These are phyloP conservation scores for Drosophila rubida DNA, from an alignment of 2,888 invertebrate species.

Conservation along the genomic window DNA sequence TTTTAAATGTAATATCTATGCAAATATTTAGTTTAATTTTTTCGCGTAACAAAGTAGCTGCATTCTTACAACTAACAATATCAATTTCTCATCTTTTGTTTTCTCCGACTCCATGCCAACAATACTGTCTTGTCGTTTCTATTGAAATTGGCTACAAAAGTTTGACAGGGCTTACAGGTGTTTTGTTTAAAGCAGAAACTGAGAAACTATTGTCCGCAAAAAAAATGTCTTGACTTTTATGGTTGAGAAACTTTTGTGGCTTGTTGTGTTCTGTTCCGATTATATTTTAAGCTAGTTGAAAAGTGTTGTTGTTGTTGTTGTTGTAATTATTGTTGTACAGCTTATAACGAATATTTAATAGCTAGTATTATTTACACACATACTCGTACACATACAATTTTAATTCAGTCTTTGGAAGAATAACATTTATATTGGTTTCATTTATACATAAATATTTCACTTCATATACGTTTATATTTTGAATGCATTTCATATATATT, in stretches of 20 bases:
- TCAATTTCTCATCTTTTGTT: slow-evolving; percentile 16
- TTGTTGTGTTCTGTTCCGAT: background rate
- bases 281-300: slow-evolving; percentile 7
- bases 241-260: background rate
- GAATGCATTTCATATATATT: slow-evolving; percentile 3
- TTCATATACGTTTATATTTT: slow-evolving; percentile 15
- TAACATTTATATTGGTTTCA: slow-evolving; percentile 74
- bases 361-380: slow-evolving; percentile 75
- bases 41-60: slow-evolving; percentile 70
- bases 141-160: slow-evolving; percentile 39
- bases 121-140: slow-evolving; percentile 25
- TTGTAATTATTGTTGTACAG: slow-evolving; percentile 33
- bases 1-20: slow-evolving; percentile 58
- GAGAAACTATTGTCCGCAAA: slow-evolving; percentile 2
- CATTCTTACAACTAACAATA: slow-evolving; percentile 52
- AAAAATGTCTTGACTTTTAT: background rate
- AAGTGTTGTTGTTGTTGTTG: slow-evolving; percentile 13
- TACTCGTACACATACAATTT: slow-evolving; percentile 71
- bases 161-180: slow-evolving; percentile 9
- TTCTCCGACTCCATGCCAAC: slow-evolving; percentile 37
- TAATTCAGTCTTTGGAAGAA: slow-evolving; percentile 84
- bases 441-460: slow-evolving; percentile 38
- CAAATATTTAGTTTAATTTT: slow-evolving; percentile 77
- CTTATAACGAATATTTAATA: slow-evolving; percentile 34
- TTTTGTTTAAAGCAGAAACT: slow-evolving; percentile 12